Conservation (phyloP, 1,140 invertebrate genomes). For the Nephila pilipes region DNA sequence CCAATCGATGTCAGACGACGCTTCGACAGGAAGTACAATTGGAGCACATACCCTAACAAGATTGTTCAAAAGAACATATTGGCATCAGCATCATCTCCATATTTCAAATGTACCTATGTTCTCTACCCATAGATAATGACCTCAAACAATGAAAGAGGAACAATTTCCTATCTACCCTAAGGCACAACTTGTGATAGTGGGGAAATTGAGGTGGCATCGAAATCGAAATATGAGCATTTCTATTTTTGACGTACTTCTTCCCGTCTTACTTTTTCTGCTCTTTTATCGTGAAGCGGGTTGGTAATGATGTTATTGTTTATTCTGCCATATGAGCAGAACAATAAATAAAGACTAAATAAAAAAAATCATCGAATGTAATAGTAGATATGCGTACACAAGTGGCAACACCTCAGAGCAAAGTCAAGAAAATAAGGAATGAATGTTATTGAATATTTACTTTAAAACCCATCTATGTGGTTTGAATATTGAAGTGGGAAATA, state of each 20-base stretch:
- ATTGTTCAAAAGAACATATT: conserved; percentile 12
- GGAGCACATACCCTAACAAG: conserved; percentile 43
- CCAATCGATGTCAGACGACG: conserved; percentile 26
- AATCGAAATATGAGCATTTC: conserved; percentile 56
- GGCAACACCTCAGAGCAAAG: neutral
- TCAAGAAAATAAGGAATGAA: neutral
- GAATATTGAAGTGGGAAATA: too few relatives aligned
- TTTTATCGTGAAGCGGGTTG: neutral
- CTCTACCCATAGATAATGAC: conserved; percentile 27
- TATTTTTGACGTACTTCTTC: neutral
- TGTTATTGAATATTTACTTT: neutral
- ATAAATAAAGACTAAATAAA: neutral
- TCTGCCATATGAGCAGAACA: neutral
- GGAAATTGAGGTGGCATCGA: neutral
- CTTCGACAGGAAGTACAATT: conserved; percentile 8
- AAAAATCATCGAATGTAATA: neutral
- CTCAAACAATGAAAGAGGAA: conserved; percentile 34
- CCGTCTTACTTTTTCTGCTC: neutral
- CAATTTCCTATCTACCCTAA: neutral
- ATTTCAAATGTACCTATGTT: neutral
- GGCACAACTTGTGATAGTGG: neutral
- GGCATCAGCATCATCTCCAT: conserved; percentile 22
- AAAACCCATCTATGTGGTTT: too few relatives aligned
- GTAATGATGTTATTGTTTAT: conserved; percentile 54
- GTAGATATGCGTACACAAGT: neutral